Base-by-base conservation (phyloP, 2,797 vertebrate genomes). In the Mycteria americana region DNA sequence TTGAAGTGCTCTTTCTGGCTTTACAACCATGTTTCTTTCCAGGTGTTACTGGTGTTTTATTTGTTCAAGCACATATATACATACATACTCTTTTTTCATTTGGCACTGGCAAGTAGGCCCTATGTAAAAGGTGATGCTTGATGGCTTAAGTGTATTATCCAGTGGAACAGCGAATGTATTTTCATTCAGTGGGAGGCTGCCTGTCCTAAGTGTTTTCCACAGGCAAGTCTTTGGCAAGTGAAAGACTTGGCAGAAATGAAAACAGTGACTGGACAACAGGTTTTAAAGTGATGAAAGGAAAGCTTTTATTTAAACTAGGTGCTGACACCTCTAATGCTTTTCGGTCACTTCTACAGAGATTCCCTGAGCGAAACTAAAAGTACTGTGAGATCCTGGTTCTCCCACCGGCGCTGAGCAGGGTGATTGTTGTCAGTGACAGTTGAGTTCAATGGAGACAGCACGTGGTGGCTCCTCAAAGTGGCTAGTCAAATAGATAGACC, bases 231-330 rank as follows among this genome's bases (percentile, higher is more conserved):
- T 95, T 85, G 59, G 77, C 74, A 85, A 85, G 39, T 13, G 8
- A 70, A 88, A 93, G 90, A 85, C 64, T 93, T 80, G 92, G 74
- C 81, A 94, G 69, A 89, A 92, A 83, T 86, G 7, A 92, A 95
- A 96, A 68, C 75, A 57, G 70, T 80, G 84, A 67, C 85, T 22
- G 75, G 76, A 94, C 63, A 93, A 89, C 51, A 62, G 0, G 0
- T 92, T 68, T 84, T 69, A 23, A 73, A 92, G 35, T 51, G 50
- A 48, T 86, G 59, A 94, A 96, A 92, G 41, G 48, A 81, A 94
- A 75, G 48, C n/a, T 70, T 95, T 92, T 97, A 56, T 95, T 97
- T 94, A 39, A 68, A 74, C 30, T 60, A 85, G 64, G 31, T 22
- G 41, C 80, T 95, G 89, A 93, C 74, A 94, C 73, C 81, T 94